phyloP scores from a whole-genome alignment of 1,140 invertebrate species.

The Drosophila persimilis region DNA sequence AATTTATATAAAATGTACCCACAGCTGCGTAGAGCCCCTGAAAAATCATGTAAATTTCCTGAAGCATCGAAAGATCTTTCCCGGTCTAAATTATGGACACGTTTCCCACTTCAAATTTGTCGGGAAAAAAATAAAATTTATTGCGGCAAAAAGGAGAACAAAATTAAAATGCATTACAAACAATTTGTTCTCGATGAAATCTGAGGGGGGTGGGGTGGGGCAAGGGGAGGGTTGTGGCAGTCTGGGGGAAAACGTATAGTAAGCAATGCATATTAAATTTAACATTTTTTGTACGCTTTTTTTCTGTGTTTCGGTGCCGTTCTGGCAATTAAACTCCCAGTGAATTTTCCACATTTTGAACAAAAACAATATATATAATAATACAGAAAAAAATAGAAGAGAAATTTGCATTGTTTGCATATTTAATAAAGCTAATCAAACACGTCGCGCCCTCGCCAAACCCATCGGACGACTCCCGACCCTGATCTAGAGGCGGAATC shows the following conservation, averaged over 20 bases:
- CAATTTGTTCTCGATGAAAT: constrained; percentile 37
- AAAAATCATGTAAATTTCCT: constrained; percentile 31
- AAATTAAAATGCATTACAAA: constrained; percentile 47
- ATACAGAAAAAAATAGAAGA: not conserved
- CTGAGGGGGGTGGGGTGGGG: not conserved
- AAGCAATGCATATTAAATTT: constrained; percentile 53
- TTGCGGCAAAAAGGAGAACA: constrained; percentile 15
- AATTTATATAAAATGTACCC: constrained; percentile 4
- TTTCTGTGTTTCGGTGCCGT: constrained; percentile 60
- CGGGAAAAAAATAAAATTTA: constrained; percentile 31
- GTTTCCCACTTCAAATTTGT: constrained; percentile 10
- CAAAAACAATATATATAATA: constrained; percentile 63
- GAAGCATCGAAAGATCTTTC: constrained; percentile 4
- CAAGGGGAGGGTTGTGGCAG: constrained; percentile 27
- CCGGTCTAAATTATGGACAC: constrained; percentile 9
- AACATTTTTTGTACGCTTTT: constrained; percentile 19
- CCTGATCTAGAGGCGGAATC: constrained; percentile 23
- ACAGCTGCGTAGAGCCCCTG: constrained; percentile 13
- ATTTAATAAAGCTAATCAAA: constrained; percentile 81
- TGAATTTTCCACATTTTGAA: constrained; percentile 69
- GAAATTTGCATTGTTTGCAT: constrained; percentile 69
- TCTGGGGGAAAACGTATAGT: not conserved
- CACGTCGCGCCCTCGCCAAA: constrained; percentile 45
- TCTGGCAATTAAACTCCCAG: constrained; percentile 49
- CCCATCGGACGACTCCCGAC: constrained; percentile 8